These are phyloP conservation scores for Cirrhinus mrigala DNA, from an alignment of 2,797 vertebrate species.

Conservation along the genomic window DNA sequence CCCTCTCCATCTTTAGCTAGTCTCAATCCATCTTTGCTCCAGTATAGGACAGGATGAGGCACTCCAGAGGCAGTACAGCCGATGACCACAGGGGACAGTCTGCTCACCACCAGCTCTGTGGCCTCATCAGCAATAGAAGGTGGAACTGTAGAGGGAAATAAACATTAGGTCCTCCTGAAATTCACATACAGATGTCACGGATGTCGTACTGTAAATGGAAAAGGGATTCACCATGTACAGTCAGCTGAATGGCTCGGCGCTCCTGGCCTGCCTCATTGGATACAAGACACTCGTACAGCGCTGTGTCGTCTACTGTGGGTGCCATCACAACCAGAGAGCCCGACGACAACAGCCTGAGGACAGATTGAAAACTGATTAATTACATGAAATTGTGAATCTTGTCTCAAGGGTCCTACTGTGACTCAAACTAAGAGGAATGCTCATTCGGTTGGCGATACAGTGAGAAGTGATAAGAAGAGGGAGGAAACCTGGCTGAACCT, in stretches of 20 bases:
- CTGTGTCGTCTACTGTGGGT: conserved; percentile 92
- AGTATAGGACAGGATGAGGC: conserved; percentile 86
- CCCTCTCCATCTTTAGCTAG: conserved; percentile 80
- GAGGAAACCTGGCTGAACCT: conserved; percentile 85
- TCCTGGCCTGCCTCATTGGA: conserved; percentile 90
- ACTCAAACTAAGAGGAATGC: background rate
- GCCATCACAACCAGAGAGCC: conserved; percentile 94
- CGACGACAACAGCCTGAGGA: conserved; percentile 88
- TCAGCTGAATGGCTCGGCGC: conserved; percentile 83
- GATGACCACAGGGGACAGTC: conserved; percentile 85
- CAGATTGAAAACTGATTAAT: conserved; percentile 16
- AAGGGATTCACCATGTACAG: conserved; percentile 86
- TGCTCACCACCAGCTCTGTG: conserved; percentile 87
- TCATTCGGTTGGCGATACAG: conserved; percentile 17
- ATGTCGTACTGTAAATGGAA: background rate
- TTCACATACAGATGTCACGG: background rate
- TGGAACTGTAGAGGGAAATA: conserved; percentile 80
- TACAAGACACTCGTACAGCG: conserved; percentile 87
- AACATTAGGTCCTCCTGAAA: background rate
- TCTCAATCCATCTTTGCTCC: conserved; percentile 91
- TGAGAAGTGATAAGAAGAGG: conserved; percentile 56
- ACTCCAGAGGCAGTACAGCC: conserved; percentile 90
- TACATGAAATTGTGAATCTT: background rate
- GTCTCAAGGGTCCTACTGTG: background rate
- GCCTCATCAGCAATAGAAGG: conserved; percentile 95